Evolutionary conservation across 1,140 invertebrate species (phyloP), one percentile per base, ranked within the genome.

Genomic region (Grapholita molesta): DNA sequence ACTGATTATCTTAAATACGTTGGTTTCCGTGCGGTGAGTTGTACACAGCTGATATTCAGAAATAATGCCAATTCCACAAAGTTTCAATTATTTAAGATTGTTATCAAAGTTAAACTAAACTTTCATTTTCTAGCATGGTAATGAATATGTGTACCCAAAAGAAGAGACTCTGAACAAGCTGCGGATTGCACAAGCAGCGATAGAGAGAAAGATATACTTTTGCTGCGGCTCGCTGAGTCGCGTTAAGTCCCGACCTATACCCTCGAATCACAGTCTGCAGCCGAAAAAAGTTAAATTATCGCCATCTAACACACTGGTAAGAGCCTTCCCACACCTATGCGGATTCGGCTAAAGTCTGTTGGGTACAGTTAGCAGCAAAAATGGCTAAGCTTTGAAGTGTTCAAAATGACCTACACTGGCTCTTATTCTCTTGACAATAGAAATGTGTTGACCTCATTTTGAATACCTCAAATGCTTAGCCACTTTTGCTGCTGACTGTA

Each of bases 1-100:
- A 64, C 64, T 66, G 85, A 83, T 7, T 90, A 90, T 33, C 70
- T 90, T 9, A 83, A 81, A 76, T 90, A 89, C 32, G 71, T 90
- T n/a, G 88, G 88, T 23, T 90, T 84, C 72, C 64, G 78, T 70
- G 15, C 33, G 74, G 86, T 90, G 78, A 77, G 80, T 77, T 6
- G 5, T 48, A 11, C 11, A 67, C 3, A 21, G n/a, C 8, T 32
- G 52, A 28, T 30, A 28, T 21, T 52, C 12, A n/a, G n/a, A n/a
- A n/a, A n/a, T n/a, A n/a, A n/a, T n/a, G n/a, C n/a, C n/a, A n/a
- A n/a, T n/a, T n/a, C n/a, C n/a, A n/a, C n/a, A n/a, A n/a, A n/a
- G n/a, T n/a, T n/a, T n/a, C n/a, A n/a, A n/a, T n/a, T n/a, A n/a
- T n/a, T n/a, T n/a, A n/a, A n/a, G n/a, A n/a, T n/a, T n/a, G n/a